A percentile compares a stretch with the other conserved stretches of the same genome.
phyloP scores from a whole-genome alignment of 1,140 invertebrate genomes.

The Drosophila tristis region DNA sequence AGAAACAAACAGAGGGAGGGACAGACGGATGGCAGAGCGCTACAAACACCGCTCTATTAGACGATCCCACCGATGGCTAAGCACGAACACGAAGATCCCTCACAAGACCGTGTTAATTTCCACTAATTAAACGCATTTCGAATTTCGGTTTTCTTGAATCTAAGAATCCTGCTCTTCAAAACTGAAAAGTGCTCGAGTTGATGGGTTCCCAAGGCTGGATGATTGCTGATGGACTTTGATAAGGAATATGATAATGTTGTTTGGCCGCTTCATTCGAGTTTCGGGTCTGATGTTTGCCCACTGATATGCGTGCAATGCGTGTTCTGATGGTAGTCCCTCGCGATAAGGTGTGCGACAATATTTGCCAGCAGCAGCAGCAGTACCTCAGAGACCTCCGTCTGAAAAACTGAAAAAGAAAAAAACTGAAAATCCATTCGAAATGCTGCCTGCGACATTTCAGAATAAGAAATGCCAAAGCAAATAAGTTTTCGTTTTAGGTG shows the following conservation, averaged over 20 bases:
- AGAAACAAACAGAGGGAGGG: conserved; percentile 53
- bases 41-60: background rate
- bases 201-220: conserved; percentile 25
- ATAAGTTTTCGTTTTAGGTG: conserved; percentile 34
- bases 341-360: conserved; percentile 44
- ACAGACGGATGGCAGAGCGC: background rate
- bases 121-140: conserved; percentile 29
- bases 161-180: background rate
- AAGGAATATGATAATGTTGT: conserved; percentile 9
- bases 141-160: conserved; percentile 2
- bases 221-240: conserved; percentile 38
- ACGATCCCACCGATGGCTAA: conserved; percentile 1
- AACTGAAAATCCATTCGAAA: conserved; percentile 50
- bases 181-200: conserved; percentile 9
- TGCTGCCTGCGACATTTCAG: conserved; percentile 62
- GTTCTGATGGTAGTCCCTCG: conserved; percentile 1
- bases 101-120: conserved; percentile 36
- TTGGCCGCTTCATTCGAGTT: too few relatives aligned
- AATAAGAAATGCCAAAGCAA: conserved; percentile 71
- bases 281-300: conserved; percentile 22
- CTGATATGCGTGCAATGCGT: conserved; percentile 40
- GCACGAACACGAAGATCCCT: conserved; percentile 22
- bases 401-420: conserved; percentile 12
- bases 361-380: conserved; percentile 21
- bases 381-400: conserved; percentile 7